Conservation (phyloP, 2,888 invertebrate species). For the Diadegma fenestrale region DNA sequence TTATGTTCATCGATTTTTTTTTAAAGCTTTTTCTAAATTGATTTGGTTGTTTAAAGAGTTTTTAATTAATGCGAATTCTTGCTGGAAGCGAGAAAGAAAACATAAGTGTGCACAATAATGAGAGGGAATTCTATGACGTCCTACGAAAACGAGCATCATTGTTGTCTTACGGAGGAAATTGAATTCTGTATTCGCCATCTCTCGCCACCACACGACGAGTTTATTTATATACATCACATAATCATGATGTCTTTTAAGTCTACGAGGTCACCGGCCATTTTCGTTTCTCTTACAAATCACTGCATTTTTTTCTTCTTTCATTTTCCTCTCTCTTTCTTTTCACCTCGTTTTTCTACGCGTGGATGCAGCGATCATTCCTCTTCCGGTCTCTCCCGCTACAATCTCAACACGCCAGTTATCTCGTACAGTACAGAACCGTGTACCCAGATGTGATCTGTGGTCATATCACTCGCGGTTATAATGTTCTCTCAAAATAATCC, state of each 20-base stretch:
- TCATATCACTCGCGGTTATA: constrained; percentile 34
- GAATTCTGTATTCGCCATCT: constrained; percentile 50
- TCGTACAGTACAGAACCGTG: constrained; percentile 28
- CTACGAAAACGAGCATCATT: constrained; percentile 62
- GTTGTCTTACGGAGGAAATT: constrained; percentile 59
- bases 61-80: neutral
- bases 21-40: neutral
- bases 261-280: constrained; percentile 64
- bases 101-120: constrained; percentile 44
- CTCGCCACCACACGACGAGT: neutral
- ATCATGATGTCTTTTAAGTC: constrained; percentile 6
- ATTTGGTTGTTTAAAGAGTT: neutral
- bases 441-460: constrained; percentile 41
- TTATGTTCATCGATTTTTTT: neutral
- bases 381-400: constrained; percentile 56
- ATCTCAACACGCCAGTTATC: constrained; percentile 40
- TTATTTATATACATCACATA: neutral
- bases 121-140: constrained; percentile 36
- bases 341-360: constrained; percentile 28
- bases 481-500: constrained; percentile 31
- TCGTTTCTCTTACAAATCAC: constrained; percentile 34
- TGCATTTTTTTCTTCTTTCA: constrained; percentile 18
- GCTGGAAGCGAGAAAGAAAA: constrained; percentile 21
- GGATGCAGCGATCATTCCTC: constrained; percentile 61
- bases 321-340: constrained; percentile 23